These are phyloP conservation scores for Hiodon alosoides DNA, from an alignment of 2,113 vertebrate genomes.

Conservation along the genomic window DNA sequence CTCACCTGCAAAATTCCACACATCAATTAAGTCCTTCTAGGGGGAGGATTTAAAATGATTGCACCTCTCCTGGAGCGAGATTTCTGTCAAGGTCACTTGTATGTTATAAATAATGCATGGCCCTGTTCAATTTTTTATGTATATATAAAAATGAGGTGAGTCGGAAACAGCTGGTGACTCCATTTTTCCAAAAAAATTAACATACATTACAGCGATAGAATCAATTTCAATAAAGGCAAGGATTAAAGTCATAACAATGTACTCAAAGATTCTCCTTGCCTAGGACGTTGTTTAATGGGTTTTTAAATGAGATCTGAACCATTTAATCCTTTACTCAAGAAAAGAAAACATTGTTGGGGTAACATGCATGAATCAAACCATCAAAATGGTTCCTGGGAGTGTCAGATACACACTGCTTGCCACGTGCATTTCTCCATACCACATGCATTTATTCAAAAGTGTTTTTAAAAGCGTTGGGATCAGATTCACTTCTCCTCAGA, in stretches of 20 bases:
- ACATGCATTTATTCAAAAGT: no score
- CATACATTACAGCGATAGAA: conserved; percentile 21
- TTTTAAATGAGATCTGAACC: conserved; percentile 14
- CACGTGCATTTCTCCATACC: no score
- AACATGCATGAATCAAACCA: background rate
- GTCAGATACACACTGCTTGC: background rate
- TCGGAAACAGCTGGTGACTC: conserved; percentile 15
- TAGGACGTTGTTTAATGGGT: conserved; percentile 19
- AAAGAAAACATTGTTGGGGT: background rate
- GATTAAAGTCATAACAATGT: conserved; percentile 21
- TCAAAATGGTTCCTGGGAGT: background rate
- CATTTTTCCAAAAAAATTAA: background rate
- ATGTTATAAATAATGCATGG: conserved; percentile 29
- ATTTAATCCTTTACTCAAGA: conserved; percentile 10
- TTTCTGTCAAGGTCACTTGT: conserved; percentile 26
- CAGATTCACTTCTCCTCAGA: no score
- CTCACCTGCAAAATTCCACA: conserved; percentile 7
- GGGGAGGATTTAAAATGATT: conserved; percentile 19
- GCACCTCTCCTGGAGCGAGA: conserved; percentile 9
- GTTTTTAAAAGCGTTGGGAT: no score
- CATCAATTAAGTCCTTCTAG: conserved; percentile 17
- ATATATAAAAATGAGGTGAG: conserved; percentile 11
- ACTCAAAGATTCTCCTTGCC: conserved; percentile 6
- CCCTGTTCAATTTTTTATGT: background rate
- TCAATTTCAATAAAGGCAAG: conserved; percentile 11